Percentiles rank a stretch among this genome's conserved stretches.
Conservation (phyloP, 1,140 invertebrate species). For the Pollicipes pollicipes region DNA sequence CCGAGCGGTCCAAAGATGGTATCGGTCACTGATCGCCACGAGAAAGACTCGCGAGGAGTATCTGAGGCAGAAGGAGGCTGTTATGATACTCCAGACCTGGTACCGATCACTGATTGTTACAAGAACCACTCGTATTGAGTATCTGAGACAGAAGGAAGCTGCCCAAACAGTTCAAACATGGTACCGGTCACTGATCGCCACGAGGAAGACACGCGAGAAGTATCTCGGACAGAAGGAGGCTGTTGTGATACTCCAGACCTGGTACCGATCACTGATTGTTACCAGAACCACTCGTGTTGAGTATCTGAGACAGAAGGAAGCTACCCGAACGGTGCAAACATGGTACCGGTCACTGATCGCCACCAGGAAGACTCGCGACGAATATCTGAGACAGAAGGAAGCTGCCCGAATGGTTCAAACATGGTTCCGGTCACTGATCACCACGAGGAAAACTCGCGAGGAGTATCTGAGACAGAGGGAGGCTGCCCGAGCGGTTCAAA, state of each 20-base stretch:
- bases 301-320: background rate
- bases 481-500: too few species aligned
- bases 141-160: constrained; percentile 2
- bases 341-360: background rate
- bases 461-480: constrained; percentile 6
- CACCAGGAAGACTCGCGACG: background rate
- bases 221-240: constrained; percentile 7
- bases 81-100: constrained; percentile 11
- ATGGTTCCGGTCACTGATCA: background rate
- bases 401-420: background rate
- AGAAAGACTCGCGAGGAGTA: too few species aligned
- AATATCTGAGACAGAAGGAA: background rate
- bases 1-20: too few species aligned
- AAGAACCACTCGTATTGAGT: background rate
- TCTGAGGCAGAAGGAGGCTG: constrained; percentile 4
- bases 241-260: constrained; percentile 4
- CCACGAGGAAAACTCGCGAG: background rate
- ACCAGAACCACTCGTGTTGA: background rate
- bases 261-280: constrained; percentile 1
- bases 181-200: constrained; percentile 3
- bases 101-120: background rate
- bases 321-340: constrained; percentile 6
- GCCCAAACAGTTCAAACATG: constrained; percentile 3
- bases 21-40: too few species aligned
- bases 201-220: constrained; percentile 3